These are phyloP conservation scores for Siniperca knerii DNA, from an alignment of 2,113 vertebrate genomes.

Conservation along the genomic window DNA sequence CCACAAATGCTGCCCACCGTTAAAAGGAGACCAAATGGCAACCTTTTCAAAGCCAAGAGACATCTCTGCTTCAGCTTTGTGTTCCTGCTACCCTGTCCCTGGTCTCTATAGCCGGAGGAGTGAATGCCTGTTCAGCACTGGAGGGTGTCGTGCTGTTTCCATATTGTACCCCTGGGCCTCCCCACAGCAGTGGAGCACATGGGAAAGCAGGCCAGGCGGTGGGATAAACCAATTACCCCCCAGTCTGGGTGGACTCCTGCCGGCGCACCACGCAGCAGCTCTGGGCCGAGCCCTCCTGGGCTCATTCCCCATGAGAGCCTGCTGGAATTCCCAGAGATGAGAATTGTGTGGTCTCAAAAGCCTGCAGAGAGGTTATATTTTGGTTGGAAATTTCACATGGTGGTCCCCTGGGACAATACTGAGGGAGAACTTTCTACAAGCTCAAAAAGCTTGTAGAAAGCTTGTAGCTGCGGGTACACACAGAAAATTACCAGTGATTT, in stretches of 20 bases:
- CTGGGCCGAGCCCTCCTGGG: conserved; percentile 69
- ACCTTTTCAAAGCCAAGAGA: conserved; percentile 63
- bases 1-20: conserved; percentile 47
- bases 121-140: conserved; percentile 70
- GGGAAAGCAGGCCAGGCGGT: conserved; percentile 82
- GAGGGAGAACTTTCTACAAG: conserved; percentile 3
- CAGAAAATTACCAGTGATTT: not conserved
- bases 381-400: conserved; percentile 74
- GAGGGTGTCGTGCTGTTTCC: conserved; percentile 82
- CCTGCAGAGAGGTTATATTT: conserved; percentile 66
- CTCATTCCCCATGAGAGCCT: conserved; percentile 73
- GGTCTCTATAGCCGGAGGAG: conserved; percentile 52
- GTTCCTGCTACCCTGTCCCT: conserved; percentile 29
- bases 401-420: conserved; percentile 64
- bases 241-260: conserved; percentile 79
- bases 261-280: conserved; percentile 61
- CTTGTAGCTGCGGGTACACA: not conserved
- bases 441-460: conserved; percentile 2
- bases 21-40: conserved; percentile 62
- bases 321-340: conserved; percentile 77
- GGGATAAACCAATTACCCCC: conserved; percentile 85
- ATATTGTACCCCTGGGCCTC: conserved; percentile 82
- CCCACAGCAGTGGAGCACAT: conserved; percentile 85
- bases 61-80: conserved; percentile 73
- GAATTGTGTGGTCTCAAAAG: conserved; percentile 71